Conservation (phyloP, 2,797 vertebrate genomes). For the Scomberomorus guttatus region DNA sequence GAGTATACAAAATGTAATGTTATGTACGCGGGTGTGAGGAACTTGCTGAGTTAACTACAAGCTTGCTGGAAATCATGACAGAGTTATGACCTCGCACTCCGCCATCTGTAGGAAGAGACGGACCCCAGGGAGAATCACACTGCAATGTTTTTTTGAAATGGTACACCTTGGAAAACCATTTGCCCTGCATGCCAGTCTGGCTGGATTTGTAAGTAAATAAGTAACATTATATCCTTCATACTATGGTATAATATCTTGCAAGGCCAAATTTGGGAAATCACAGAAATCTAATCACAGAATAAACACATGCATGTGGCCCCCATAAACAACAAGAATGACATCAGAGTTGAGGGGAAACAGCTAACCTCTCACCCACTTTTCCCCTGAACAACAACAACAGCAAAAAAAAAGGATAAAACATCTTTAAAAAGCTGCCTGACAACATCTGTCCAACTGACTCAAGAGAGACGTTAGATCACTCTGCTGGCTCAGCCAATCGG, state of each 20-base stretch:
- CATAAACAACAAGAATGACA: conserved; percentile 31
- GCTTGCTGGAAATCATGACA: conserved; percentile 41
- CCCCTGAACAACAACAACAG: conserved; percentile 52
- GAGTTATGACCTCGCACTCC: conserved; percentile 28
- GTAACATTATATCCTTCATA: conserved; percentile 2
- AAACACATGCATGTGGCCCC: conserved; percentile 1
- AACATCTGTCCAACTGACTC: conserved; percentile 53
- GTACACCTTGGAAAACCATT: conserved; percentile 48
- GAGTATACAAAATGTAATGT: conserved; percentile 52
- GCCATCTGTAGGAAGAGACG: conserved; percentile 50
- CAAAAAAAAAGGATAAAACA: conserved; percentile 31
- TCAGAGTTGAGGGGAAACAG: conserved; percentile 15
- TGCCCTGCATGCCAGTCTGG: neutral
- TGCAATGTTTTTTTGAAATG: conserved; percentile 55
- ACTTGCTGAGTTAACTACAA: conserved; percentile 51
- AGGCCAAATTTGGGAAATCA: neutral
- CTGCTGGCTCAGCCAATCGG: conserved; percentile 8
- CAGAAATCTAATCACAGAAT: conserved; percentile 5
- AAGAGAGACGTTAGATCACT: neutral
- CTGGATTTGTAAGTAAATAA: neutral
- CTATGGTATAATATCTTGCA: neutral
- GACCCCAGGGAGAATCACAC: conserved; percentile 16
- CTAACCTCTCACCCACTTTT: conserved; percentile 65
- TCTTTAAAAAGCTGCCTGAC: conserved; percentile 41
- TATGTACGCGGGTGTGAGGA: conserved; percentile 18